Evolutionary conservation across 2,888 invertebrate genomes (phyloP).

Genomic region (Hypsopygia costalis): DNA sequence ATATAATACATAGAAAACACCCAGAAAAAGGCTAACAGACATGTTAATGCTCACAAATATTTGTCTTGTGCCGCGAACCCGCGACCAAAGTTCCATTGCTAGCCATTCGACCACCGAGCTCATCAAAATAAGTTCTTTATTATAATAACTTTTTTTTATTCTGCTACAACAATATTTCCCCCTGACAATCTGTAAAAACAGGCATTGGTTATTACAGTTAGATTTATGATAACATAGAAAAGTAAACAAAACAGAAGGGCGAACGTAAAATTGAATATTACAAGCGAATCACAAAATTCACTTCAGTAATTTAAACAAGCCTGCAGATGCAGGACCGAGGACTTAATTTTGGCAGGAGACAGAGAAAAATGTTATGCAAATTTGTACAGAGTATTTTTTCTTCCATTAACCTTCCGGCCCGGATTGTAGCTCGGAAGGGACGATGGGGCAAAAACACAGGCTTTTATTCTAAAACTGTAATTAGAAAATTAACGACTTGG

Average conservation of each 20-base stretch:
- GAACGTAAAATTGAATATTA: constrained; percentile 51
- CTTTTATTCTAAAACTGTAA: constrained; percentile 73
- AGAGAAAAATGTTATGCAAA: constrained; percentile 77
- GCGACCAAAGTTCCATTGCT: too few relatives aligned
- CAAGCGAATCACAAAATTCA: constrained; percentile 62
- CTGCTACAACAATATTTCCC: too few relatives aligned
- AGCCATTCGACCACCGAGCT: too few relatives aligned
- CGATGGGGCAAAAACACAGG: constrained; percentile 56
- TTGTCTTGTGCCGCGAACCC: too few relatives aligned
- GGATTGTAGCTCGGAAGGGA: constrained; percentile 54
- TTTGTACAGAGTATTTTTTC: constrained; percentile 78
- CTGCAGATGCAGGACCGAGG: constrained; percentile 57
- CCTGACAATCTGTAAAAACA: background rate
- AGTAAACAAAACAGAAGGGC: constrained; percentile 24
- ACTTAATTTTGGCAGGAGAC: constrained; percentile 69
- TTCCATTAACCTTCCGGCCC: constrained; percentile 70
- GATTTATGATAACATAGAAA: constrained; percentile 15
- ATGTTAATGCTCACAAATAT: too few relatives aligned
- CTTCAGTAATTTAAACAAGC: constrained; percentile 71
- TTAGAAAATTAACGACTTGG: constrained; percentile 75
- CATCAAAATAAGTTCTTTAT: too few relatives aligned
- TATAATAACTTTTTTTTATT: too few relatives aligned
- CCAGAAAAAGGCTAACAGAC: too few relatives aligned
- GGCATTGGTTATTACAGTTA: background rate
- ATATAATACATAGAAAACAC: too few relatives aligned